Percentiles rank a stretch among this genome's conserved stretches.
These are phyloP conservation scores for Todiramphus saurophagus DNA, from an alignment of 2,113 vertebrate genomes.

Conservation along the genomic window DNA sequence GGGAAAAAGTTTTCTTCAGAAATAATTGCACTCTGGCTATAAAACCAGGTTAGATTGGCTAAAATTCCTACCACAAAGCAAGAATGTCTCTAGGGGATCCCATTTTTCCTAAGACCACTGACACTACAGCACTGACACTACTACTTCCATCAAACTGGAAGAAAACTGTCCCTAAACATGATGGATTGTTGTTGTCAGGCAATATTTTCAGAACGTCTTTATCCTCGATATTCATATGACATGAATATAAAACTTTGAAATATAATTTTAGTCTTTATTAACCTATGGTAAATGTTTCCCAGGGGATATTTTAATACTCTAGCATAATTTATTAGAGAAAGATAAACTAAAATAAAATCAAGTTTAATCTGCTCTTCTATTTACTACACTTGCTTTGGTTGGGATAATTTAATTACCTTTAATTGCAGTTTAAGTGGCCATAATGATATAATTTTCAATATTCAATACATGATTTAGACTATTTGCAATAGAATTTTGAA, in stretches of 20 bases:
- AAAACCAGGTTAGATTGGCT: not conserved
- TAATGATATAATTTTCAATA: conserved; percentile 18
- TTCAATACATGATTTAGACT: conserved; percentile 5
- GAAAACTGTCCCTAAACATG: not conserved
- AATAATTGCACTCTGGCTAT: not conserved
- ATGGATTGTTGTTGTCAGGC: not conserved
- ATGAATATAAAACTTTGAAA: not conserved
- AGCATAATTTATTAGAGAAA: conserved; percentile 12
- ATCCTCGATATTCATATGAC: not conserved
- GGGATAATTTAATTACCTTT: conserved; percentile 37
- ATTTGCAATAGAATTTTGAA: not conserved
- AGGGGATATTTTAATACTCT: not conserved
- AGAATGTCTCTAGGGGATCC: not conserved
- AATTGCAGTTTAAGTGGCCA: conserved; percentile 11
- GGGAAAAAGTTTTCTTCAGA: not conserved
- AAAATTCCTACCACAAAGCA: not conserved
- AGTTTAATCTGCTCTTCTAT: not conserved
- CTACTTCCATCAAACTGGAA: not conserved
- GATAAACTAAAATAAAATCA: conserved; percentile 22
- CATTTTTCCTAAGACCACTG: not conserved
- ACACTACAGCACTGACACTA: not conserved
- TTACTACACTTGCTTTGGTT: not conserved
- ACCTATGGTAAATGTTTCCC: not conserved
- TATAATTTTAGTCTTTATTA: conserved; percentile 1
- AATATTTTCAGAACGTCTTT: not conserved